Percentiles rank a stretch among this genome's conserved stretches.
These are phyloP conservation scores for Drosophila pruinosa DNA, from an alignment of 1,140 invertebrate species.

Conservation along the genomic window DNA sequence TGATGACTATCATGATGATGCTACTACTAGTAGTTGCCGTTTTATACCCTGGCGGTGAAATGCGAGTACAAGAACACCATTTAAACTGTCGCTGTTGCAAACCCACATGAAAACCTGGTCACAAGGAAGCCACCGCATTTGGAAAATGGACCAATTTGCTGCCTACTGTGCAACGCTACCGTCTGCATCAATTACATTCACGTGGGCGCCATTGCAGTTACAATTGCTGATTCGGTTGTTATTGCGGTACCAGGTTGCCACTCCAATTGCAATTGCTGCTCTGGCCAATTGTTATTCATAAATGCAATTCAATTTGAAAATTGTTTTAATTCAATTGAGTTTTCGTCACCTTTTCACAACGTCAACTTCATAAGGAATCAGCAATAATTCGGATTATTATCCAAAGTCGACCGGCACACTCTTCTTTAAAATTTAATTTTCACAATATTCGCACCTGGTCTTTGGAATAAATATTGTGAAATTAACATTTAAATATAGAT, in stretches of 20 bases:
- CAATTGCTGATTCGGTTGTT: slow-evolving; percentile 25
- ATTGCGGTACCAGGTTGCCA: slow-evolving; percentile 27
- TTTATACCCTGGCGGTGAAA: slow-evolving; percentile 22
- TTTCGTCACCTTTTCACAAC: slow-evolving; percentile 55
- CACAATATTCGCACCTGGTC: no score
- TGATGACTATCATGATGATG: slow-evolving; percentile 7
- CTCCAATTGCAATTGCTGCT: slow-evolving; percentile 15
- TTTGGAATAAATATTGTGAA: no score
- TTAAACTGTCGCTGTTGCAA: slow-evolving; percentile 50
- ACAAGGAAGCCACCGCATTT: slow-evolving; percentile 71
- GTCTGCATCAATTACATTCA: slow-evolving; percentile 37
- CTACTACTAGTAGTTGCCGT: slow-evolving; percentile 6
- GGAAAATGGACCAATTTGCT: slow-evolving; percentile 80
- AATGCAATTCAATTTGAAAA: slow-evolving; percentile 80
- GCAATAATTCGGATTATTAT: slow-evolving; percentile 39
- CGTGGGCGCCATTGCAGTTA: slow-evolving; percentile 49
- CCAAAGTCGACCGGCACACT: no score
- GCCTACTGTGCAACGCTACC: slow-evolving; percentile 66
- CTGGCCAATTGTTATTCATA: slow-evolving; percentile 75
- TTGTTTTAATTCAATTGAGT: slow-evolving; percentile 64
- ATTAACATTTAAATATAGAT: no score
- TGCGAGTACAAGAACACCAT: slow-evolving; percentile 65
- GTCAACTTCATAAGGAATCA: slow-evolving; percentile 4
- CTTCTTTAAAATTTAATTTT: no score
- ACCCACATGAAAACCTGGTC: slow-evolving; percentile 52